phyloP scores from a whole-genome alignment of 2,888 invertebrate species.

The Steinernema scapterisci region DNA sequence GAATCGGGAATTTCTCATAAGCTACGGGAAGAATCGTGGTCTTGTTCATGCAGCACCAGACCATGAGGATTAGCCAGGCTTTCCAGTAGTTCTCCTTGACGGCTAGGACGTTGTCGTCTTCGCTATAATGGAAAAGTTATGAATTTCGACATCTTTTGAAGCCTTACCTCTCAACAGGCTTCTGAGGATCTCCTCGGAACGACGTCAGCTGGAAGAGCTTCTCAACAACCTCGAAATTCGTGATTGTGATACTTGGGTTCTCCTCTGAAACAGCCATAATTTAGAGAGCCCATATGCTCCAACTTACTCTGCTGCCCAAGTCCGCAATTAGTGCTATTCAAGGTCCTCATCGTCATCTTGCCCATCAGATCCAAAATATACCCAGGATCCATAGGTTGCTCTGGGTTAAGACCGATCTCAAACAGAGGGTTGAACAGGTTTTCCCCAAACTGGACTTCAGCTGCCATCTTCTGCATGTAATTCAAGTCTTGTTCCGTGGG shows the following conservation, averaged over 20 bases:
- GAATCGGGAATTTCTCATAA: not conserved
- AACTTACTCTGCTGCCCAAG: not conserved
- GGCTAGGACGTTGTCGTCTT: not conserved
- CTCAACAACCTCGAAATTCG: not conserved
- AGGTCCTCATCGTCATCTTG: not conserved
- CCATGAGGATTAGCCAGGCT: not conserved
- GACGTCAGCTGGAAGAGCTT: not conserved
- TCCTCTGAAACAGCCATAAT: not conserved
- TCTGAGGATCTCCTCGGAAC: not conserved
- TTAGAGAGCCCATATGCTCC: not conserved
- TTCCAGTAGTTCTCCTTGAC: not conserved
- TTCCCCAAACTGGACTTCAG: not conserved
- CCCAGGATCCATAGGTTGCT: not conserved
- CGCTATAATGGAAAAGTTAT: not conserved
- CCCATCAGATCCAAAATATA: not conserved
- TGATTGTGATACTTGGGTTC: not conserved
- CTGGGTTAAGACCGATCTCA: not conserved
- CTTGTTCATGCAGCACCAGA: constrained; percentile 8
- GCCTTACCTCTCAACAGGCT: not conserved
- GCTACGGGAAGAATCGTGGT: not conserved
- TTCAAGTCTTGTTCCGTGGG: not conserved
- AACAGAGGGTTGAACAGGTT: not conserved
- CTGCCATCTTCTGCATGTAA: not conserved
- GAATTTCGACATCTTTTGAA: not conserved
- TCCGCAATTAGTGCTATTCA: not conserved